Conservation (phyloP, 1,140 invertebrate species). For the Caenorhabditis latens region DNA sequence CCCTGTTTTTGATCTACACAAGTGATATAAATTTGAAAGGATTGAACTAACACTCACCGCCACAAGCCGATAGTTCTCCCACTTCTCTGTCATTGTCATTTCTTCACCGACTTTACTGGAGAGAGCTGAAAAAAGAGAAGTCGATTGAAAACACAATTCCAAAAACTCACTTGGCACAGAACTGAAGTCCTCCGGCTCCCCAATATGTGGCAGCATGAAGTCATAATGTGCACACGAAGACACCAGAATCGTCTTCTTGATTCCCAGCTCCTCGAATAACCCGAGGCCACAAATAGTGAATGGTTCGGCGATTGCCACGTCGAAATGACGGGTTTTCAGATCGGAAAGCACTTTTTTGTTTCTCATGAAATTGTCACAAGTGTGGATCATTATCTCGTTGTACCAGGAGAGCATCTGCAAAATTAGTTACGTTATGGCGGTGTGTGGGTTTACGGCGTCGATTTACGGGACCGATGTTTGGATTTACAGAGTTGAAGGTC, state of each 20-base stretch:
- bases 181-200: slow-evolving; percentile 44
- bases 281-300: slow-evolving; percentile 48
- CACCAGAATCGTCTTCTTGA: slow-evolving; percentile 20
- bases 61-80: background rate
- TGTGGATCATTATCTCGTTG: background rate
- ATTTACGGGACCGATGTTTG: too few relatives aligned
- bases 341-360: background rate
- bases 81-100: slow-evolving; percentile 15
- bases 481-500: too few relatives aligned
- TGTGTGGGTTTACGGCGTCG: background rate
- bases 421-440: too few relatives aligned
- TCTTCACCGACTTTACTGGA: slow-evolving; percentile 3
- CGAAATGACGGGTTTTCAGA: slow-evolving; percentile 42
- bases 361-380: background rate
- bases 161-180: slow-evolving; percentile 38
- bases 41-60: background rate
- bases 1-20: background rate
- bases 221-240: slow-evolving; percentile 27
- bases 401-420: background rate
- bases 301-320: slow-evolving; percentile 53
- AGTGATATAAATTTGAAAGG: too few relatives aligned
- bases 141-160: too few relatives aligned
- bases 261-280: slow-evolving; percentile 41
- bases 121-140: background rate
- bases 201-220: background rate